Base-by-base conservation (phyloP, 2,113 vertebrate genomes). In the Lepidothrix coronata region DNA sequence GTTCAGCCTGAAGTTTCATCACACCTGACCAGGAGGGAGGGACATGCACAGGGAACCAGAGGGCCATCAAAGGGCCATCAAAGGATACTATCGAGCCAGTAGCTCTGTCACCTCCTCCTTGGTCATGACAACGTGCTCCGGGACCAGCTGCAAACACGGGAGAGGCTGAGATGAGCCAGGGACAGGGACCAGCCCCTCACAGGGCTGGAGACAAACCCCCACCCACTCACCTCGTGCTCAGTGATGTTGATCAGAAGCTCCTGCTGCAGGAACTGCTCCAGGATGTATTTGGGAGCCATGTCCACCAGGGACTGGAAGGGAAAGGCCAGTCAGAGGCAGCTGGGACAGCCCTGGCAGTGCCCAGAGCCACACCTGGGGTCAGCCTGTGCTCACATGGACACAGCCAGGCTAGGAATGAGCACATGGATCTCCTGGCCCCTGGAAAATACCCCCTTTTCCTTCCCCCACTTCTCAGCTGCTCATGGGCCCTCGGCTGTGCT, bases 161-260 rank as follows among this genome's bases (percentile, higher is more conserved):
- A 77, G 44, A 59, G 20, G 12, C 3, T 2, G 27, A 33, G 39
- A 14, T 27, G 2, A n/a, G 25, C 22, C 39, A 67, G 2, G 33
- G 51, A 8, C 61, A 63, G 27, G 11, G 5, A 15, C 27, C 18
- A 27, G 61, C 61, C 25, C 61, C 61, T 41, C 27, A 63, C 37
- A 30, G 8, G 11, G 61, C 39, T 35, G n/a, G 16, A 44, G 8
- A 68, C 23, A 20, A 57, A 12, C 25, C 59, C n/a, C 52, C 1
- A 0, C 28, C 49, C 0, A 9, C 97, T 97, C 92, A 99, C 99
- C 99, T 99, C 99, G 0, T 99, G 99, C 43, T 99, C 99, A 0
- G 99, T 99, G 96, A 99, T 99, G 98, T 99, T 99, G 94, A 99
- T 99, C 19, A 99, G 98, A 21, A 99, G 98, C 97, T 99, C 99